Percentiles rank a stretch among this genome's conserved stretches.
These are phyloP conservation scores for Lasioglossum morio DNA, from an alignment of 2,888 invertebrate species.

Conservation along the genomic window DNA sequence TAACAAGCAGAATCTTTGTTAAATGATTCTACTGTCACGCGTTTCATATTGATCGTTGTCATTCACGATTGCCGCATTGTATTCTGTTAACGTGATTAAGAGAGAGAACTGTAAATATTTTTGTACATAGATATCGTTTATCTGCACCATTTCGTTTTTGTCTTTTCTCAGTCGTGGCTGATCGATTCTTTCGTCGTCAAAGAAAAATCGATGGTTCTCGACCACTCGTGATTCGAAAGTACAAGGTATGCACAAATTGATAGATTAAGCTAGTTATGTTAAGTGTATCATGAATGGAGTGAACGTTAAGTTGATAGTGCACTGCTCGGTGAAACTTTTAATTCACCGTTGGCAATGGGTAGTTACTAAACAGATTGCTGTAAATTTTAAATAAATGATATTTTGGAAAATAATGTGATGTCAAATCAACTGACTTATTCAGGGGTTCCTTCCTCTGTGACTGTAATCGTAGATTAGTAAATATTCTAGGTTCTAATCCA, in stretches of 20 bases:
- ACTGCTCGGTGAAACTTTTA: neutral
- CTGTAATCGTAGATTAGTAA: no score
- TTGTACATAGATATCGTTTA: constrained; percentile 50
- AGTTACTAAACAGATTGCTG: neutral
- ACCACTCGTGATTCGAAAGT: neutral
- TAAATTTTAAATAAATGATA: constrained; percentile 12
- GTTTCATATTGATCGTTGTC: neutral
- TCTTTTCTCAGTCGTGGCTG: neutral
- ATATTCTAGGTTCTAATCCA: no score
- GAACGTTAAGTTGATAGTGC: constrained; percentile 9
- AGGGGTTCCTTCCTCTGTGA: no score
- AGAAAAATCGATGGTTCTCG: neutral
- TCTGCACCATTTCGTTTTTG: neutral
- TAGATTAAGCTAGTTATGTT: neutral
- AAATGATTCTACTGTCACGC: neutral
- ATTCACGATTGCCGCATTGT: neutral
- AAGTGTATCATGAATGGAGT: neutral
- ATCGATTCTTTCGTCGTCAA: neutral
- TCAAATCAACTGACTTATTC: neutral
- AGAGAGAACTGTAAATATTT: constrained; percentile 51
- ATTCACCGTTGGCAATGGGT: neutral
- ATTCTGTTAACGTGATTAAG: neutral
- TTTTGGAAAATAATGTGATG: neutral
- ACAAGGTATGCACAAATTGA: neutral
- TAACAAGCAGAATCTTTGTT: neutral